These are phyloP conservation scores for Pammene fasciana DNA, from an alignment of 2,888 invertebrate species.

Conservation along the genomic window DNA sequence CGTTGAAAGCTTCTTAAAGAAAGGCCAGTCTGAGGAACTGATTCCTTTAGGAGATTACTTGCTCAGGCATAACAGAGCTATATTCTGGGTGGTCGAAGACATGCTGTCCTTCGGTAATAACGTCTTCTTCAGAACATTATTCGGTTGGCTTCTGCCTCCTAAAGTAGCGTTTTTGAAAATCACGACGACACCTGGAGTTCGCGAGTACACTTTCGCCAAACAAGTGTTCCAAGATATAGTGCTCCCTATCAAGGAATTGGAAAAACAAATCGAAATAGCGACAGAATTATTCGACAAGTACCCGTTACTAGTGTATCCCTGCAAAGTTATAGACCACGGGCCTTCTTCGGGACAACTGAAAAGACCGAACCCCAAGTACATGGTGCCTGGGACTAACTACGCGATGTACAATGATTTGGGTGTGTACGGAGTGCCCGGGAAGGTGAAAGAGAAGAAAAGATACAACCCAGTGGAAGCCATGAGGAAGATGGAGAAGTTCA, in stretches of 20 bases:
- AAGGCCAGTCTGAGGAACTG: constrained; percentile 81
- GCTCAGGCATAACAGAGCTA: constrained; percentile 86
- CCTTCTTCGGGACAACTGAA: constrained; percentile 83
- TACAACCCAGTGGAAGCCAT: constrained; percentile 86
- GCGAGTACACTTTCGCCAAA: constrained; percentile 87
- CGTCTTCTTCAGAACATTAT: constrained; percentile 82
- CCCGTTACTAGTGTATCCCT: constrained; percentile 87
- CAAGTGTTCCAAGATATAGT: constrained; percentile 90
- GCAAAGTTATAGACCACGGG: constrained; percentile 86
- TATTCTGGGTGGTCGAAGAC: constrained; percentile 89
- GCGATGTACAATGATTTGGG: constrained; percentile 89
- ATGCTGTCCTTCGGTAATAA: constrained; percentile 89
- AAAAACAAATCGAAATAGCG: constrained; percentile 84
- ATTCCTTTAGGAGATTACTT: constrained; percentile 86
- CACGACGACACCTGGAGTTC: constrained; percentile 86
- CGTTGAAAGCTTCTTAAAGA: constrained; percentile 81
- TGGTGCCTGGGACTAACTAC: constrained; percentile 86
- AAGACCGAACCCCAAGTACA: constrained; percentile 80
- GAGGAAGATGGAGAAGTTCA: constrained; percentile 88
- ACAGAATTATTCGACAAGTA: constrained; percentile 85
- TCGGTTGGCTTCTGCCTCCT: constrained; percentile 87
- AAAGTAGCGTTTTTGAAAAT: constrained; percentile 89
- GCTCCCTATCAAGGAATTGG: constrained; percentile 85
- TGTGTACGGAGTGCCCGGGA: constrained; percentile 87
- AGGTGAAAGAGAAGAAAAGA: constrained; percentile 82